phyloP scores from a whole-genome alignment of 2,113 vertebrate genomes.

The Talpa occidentalis region DNA sequence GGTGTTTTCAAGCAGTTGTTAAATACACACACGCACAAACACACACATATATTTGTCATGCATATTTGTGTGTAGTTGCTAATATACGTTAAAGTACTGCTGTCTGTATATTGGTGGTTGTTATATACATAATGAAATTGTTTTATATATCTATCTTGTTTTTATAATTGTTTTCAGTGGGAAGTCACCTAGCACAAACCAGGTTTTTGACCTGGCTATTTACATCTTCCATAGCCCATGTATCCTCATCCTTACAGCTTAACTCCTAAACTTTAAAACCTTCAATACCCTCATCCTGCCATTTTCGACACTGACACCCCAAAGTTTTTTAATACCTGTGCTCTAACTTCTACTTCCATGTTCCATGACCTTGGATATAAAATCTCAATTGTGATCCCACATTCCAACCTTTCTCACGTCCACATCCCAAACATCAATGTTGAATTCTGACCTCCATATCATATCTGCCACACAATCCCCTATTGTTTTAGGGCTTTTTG shows the following conservation, averaged over 20 bases:
- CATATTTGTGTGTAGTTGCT: not conserved
- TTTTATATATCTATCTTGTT: not conserved
- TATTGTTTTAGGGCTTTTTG: not conserved
- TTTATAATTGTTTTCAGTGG: constrained; percentile 15
- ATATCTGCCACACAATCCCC: not conserved
- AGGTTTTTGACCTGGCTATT: not conserved
- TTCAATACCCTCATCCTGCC: not conserved
- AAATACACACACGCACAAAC: not conserved
- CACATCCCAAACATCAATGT: not conserved
- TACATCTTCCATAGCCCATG: not conserved
- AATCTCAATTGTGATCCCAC: not conserved
- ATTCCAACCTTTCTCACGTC: not conserved
- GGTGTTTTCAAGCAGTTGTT: not conserved
- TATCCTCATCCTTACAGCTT: not conserved
- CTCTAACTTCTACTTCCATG: constrained; percentile 11
- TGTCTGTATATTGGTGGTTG: not conserved
- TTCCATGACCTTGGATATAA: not conserved
- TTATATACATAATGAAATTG: not conserved
- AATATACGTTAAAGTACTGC: not conserved
- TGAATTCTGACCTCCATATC: not conserved
- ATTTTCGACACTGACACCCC: not conserved
- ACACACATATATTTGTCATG: not conserved
- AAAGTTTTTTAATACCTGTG: not conserved
- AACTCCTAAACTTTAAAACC: constrained; percentile 15
- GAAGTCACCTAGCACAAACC: not conserved